A percentile compares a stretch with the other conserved stretches of the same genome.
Evolutionary conservation across 1,140 invertebrate species (phyloP).

Genomic region (Drosophila repletoides): DNA sequence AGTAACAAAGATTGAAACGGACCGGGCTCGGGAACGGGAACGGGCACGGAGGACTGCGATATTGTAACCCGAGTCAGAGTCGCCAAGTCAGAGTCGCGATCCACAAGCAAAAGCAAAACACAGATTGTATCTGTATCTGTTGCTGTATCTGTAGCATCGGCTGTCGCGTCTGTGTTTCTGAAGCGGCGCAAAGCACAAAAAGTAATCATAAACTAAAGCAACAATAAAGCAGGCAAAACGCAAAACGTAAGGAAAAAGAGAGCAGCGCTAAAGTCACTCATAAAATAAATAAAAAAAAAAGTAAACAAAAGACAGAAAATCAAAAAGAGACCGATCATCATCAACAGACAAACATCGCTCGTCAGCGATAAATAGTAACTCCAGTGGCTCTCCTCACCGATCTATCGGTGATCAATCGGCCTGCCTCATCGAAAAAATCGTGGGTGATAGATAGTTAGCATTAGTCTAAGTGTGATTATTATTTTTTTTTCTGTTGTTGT

Average conservation of each 20-base stretch:
- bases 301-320: slow-evolving; percentile 4
- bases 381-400: slow-evolving; percentile 4
- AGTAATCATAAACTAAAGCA: slow-evolving; percentile 67
- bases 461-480: slow-evolving; percentile 3
- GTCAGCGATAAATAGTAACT: slow-evolving; percentile 26
- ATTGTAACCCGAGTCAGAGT: slow-evolving; percentile 41
- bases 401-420: too few species aligned
- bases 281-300: slow-evolving; percentile 25
- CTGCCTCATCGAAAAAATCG: neutral
- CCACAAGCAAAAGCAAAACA: slow-evolving; percentile 46
- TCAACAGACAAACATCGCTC: slow-evolving; percentile 27
- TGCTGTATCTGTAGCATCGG: slow-evolving; percentile 37
- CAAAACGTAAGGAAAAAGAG: slow-evolving; percentile 49
- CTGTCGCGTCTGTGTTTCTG: slow-evolving; percentile 50
- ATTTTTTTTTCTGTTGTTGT: neutral
- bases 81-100: slow-evolving; percentile 40
- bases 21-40: slow-evolving; percentile 29
- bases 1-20: slow-evolving; percentile 10
- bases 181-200: slow-evolving; percentile 44
- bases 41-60: slow-evolving; percentile 13
- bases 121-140: slow-evolving; percentile 75
- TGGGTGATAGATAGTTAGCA: slow-evolving; percentile 8
- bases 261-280: slow-evolving; percentile 46
- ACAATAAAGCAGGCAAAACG: slow-evolving; percentile 59
- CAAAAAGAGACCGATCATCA: slow-evolving; percentile 6